Base-by-base conservation (phyloP, 2,113 vertebrate species). In the Pithys albifrons region DNA sequence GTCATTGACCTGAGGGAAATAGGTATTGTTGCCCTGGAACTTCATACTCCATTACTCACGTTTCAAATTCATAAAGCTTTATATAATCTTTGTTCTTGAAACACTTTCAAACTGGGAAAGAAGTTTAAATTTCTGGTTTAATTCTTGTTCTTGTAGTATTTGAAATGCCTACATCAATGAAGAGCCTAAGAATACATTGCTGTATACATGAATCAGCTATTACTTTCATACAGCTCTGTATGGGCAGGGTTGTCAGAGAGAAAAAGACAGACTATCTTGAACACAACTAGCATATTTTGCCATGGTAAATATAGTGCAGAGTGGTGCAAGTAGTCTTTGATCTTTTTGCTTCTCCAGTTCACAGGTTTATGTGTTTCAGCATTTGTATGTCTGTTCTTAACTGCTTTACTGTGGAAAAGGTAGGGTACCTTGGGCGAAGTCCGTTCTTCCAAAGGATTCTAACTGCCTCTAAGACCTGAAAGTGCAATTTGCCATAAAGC, bases 401-500 rank as follows among this genome's bases (percentile, higher is more conserved):
- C 66, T 79, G 71, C 45, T 73, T 45, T 85, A 51, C 29, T 73
- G 41, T 89, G 83, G 58, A 85, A 95, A 89, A 81, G 19, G 8
- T 86, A 43, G 62, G 55, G 71, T 96, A 58, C 59, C 78, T 85
- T 92, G 90, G 49, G 51, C 31, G 59, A 77, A 91, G 91, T 90
- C 75, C 67, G 70, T 86, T 96, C 70, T 93, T 96, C 94, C 73
- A 41, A 45, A 90, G 52, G 39, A 81, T 95, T 96, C 61, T 80
- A 46, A 59, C 92, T 86, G 88, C 41, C 73, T 77, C 25, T 87
- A 82, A 72, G 89, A 78, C 89, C 95, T 97, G 76, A 88, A 96
- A 95, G 89, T 92, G 79, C 96, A 94, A 96, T 89, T 97, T 85
- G 22, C 88, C 4, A 11, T 97, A 93, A 97, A 97, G 87, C 66